These are phyloP conservation scores for Latrodectus elegans DNA, from an alignment of 2,888 invertebrate species.

Conservation along the genomic window DNA sequence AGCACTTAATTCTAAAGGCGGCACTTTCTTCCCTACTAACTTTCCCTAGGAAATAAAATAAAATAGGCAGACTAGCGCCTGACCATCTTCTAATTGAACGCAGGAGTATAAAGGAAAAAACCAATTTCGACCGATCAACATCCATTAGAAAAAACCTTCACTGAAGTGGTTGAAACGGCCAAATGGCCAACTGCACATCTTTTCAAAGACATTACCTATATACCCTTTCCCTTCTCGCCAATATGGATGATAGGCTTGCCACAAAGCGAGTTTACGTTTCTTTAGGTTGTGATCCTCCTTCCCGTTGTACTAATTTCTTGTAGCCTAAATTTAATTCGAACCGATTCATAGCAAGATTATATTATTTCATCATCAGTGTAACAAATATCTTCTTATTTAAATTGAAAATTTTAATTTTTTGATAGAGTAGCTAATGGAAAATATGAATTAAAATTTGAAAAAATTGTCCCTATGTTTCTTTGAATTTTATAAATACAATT, in stretches of 20 bases:
- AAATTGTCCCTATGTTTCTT: too few species aligned
- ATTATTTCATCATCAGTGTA: too few species aligned
- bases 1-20: conserved; percentile 46
- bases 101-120: conserved; percentile 44
- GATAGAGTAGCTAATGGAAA: too few species aligned
- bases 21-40: conserved; percentile 12
- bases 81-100: conserved; percentile 67
- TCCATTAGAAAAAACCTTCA: conserved; percentile 57
- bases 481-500: too few species aligned
- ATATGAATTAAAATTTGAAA: too few species aligned
- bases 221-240: conserved; percentile 17
- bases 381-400: too few species aligned
- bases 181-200: conserved; percentile 37
- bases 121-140: conserved; percentile 63
- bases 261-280: conserved; percentile 23
- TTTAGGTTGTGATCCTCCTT: conserved; percentile 29
- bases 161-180: conserved; percentile 53
- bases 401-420: too few species aligned
- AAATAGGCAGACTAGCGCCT: neutral
- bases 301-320: neutral
- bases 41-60: conserved; percentile 24
- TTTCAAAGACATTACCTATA: conserved; percentile 53
- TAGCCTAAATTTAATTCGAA: too few species aligned
- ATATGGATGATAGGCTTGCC: neutral
- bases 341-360: too few species aligned